Conservation (phyloP, 2,113 vertebrate species). For the Myotis lucifugus region DNA sequence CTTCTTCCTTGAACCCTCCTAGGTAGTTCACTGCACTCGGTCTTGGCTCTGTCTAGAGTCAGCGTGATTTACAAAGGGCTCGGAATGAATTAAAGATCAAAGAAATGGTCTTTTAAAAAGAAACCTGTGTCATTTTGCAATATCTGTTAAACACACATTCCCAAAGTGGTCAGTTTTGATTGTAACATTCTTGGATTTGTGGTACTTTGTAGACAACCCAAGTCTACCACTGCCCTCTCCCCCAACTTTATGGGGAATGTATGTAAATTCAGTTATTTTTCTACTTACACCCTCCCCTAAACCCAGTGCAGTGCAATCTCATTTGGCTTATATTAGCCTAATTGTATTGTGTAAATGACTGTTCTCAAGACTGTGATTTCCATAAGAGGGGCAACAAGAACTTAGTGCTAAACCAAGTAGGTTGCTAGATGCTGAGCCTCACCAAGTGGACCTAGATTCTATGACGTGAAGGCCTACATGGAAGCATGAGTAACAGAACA, state of each 20-base stretch:
- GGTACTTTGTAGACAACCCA: background rate
- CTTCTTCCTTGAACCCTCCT: slow-evolving; percentile 10
- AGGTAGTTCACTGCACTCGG: background rate
- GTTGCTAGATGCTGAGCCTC: background rate
- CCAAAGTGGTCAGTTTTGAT: background rate
- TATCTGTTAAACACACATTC: background rate
- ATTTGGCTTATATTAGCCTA: background rate
- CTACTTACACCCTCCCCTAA: background rate
- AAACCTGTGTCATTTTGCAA: background rate
- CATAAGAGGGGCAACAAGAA: background rate
- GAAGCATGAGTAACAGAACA: background rate
- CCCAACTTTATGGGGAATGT: background rate
- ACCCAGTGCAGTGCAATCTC: background rate
- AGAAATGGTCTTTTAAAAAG: background rate
- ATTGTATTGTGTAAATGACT: background rate
- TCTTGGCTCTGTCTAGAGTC: background rate
- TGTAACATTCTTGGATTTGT: background rate
- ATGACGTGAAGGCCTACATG: background rate
- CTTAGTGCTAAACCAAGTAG: background rate
- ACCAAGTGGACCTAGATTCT: background rate
- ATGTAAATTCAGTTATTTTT: slow-evolving; percentile 17
- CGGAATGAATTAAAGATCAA: slow-evolving; percentile 46
- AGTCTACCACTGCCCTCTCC: background rate
- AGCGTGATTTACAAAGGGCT: background rate
- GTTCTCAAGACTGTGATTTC: background rate